Percentiles rank a stretch among this genome's conserved stretches.
These are phyloP conservation scores for Andrena fulva DNA, from an alignment of 2,888 invertebrate species.

Conservation along the genomic window DNA sequence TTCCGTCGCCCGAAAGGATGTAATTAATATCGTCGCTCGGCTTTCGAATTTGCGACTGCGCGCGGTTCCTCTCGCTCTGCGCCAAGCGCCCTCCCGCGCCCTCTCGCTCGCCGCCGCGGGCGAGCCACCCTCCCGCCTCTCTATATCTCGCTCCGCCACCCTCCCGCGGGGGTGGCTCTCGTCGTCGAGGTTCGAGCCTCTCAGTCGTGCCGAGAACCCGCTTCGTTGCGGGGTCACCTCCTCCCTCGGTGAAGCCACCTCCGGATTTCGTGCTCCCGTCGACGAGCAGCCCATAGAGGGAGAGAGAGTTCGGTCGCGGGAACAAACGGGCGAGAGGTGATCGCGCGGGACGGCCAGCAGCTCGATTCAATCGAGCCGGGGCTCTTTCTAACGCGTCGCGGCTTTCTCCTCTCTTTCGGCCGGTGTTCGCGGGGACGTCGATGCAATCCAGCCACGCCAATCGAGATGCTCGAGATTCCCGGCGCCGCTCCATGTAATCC, in stretches of 20 bases:
- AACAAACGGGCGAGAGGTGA: slow-evolving; percentile 14
- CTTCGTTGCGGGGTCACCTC: slow-evolving; percentile 79
- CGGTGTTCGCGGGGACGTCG: slow-evolving; percentile 1
- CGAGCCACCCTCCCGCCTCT: slow-evolving; percentile 55
- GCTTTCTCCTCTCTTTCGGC: neutral
- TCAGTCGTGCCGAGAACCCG: slow-evolving; percentile 82
- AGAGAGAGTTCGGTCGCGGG: slow-evolving; percentile 1
- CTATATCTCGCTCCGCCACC: slow-evolving; percentile 62
- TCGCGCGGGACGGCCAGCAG: slow-evolving; percentile 21
- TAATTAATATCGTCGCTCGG: slow-evolving; percentile 75
- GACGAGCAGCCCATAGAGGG: neutral
- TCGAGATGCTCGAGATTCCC: slow-evolving; percentile 15
- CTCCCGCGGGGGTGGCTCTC: slow-evolving; percentile 75
- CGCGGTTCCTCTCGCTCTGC: slow-evolving; percentile 59
- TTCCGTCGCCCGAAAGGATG: slow-evolving; percentile 66
- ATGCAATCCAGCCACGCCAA: neutral
- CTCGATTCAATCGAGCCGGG: neutral
- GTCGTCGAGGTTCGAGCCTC: slow-evolving; percentile 78
- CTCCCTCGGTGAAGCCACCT: slow-evolving; percentile 46
- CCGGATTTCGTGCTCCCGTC: slow-evolving; percentile 19
- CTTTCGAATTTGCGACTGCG: slow-evolving; percentile 79
- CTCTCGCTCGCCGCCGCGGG: slow-evolving; percentile 46
- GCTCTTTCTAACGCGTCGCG: slow-evolving; percentile 1
- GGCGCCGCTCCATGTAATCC: neutral
- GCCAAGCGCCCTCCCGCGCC: slow-evolving; percentile 34